Percentiles rank a stretch among this genome's conserved stretches.
phyloP scores from a whole-genome alignment of 2,888 invertebrate genomes.

The Arctia plantaginis region DNA sequence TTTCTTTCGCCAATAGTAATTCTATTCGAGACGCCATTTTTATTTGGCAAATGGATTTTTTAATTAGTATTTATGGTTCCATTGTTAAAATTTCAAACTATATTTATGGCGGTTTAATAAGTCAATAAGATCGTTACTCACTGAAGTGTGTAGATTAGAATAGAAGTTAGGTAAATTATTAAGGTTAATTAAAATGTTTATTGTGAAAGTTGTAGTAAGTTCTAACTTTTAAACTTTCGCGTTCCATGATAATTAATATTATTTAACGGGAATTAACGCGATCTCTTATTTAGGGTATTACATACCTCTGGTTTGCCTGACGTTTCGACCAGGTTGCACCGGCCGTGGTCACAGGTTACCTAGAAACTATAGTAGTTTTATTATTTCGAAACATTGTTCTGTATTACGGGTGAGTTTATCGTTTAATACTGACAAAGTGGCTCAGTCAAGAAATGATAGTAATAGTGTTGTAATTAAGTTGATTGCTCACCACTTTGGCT shows the following conservation, averaged over 20 bases:
- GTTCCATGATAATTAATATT: too few species aligned
- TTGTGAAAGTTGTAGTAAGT: not conserved
- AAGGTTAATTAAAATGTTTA: conserved; percentile 18
- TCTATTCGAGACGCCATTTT: conserved; percentile 52
- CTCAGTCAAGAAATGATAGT: conserved; percentile 56
- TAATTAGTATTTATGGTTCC: conserved; percentile 41
- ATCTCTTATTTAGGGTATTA: too few species aligned
- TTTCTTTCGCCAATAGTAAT: conserved; percentile 64
- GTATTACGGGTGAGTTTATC: conserved; percentile 26
- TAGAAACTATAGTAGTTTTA: not conserved
- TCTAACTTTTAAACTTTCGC: too few species aligned
- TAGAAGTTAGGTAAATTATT: conserved; percentile 3
- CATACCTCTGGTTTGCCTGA: too few species aligned
- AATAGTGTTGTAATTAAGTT: conserved; percentile 55
- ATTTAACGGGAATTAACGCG: too few species aligned
- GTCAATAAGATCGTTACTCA: conserved; percentile 1
- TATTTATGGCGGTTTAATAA: not conserved
- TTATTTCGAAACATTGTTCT: conserved; percentile 18
- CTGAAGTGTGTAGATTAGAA: not conserved
- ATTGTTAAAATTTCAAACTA: conserved; percentile 38
- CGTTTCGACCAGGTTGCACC: too few species aligned
- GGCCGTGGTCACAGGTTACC: too few species aligned
- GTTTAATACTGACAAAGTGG: conserved; percentile 42
- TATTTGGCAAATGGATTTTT: conserved; percentile 47
- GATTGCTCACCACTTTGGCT: conserved; percentile 55